Percentiles rank a stretch among this genome's conserved stretches.
These are phyloP conservation scores for Epinotia nisella DNA, from an alignment of 2,888 invertebrate species.

Conservation along the genomic window DNA sequence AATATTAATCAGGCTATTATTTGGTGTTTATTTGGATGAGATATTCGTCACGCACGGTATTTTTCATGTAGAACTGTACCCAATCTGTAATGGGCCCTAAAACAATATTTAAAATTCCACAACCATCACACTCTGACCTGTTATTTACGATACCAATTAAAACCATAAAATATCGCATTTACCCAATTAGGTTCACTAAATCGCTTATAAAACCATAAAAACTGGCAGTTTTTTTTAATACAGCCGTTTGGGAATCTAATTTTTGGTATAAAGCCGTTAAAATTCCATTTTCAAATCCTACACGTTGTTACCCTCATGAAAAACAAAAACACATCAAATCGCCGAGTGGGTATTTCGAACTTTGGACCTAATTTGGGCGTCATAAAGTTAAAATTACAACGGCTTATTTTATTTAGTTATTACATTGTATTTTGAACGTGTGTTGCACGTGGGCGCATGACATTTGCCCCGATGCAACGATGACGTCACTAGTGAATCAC, in stretches of 20 bases:
- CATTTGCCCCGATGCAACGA: constrained; percentile 73
- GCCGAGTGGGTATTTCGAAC: neutral
- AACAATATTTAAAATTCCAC: constrained; percentile 41
- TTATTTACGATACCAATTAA: constrained; percentile 34
- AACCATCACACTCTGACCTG: constrained; percentile 37
- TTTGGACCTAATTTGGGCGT: neutral
- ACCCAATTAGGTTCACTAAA: constrained; percentile 32
- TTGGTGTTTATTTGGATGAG: neutral
- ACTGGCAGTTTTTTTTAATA: constrained; percentile 26
- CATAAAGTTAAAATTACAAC: neutral
- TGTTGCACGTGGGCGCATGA: constrained; percentile 73
- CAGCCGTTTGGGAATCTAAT: neutral
- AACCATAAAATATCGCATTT: constrained; percentile 34
- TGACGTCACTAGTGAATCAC: constrained; percentile 72
- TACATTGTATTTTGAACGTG: neutral
- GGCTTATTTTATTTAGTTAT: neutral
- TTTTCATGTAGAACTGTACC: constrained; percentile 25
- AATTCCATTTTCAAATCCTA: constrained; percentile 65
- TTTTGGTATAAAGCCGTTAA: constrained; percentile 45
- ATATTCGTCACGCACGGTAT: constrained; percentile 6
- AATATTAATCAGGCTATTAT: neutral
- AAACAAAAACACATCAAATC: constrained; percentile 1
- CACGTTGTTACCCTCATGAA: constrained; percentile 51
- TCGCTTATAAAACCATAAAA: constrained; percentile 41
- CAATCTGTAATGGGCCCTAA: constrained; percentile 37